Base-by-base conservation (phyloP, 2,888 invertebrate species). In the Pyrgus malvae region DNA sequence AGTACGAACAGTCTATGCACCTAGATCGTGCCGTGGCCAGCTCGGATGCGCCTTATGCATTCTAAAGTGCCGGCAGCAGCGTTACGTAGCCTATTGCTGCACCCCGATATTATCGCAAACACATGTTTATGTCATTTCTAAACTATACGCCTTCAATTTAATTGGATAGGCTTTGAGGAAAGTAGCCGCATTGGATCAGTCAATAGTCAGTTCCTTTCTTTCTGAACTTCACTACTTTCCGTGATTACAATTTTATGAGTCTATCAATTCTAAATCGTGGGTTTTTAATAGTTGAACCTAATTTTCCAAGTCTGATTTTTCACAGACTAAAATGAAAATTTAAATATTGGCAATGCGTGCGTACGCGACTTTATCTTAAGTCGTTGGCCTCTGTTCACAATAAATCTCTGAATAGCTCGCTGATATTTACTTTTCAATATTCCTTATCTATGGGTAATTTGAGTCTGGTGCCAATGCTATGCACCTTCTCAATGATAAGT, bases 371-470 rank as follows among this genome's bases (percentile, higher is more conserved):
- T 48, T 38, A 44, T 31, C 27, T 42, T 54, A 45, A 70, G 82
- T 81, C 80, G 70, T 72, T 78, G 80, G 70, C 78, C 81, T 73
- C 74, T 61, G 58, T 61, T 61, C 65, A 58, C 61, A 59, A 62
- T 63, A 69, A 70, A 72, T 71, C 67, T 69, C 64, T 69, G 65
- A 70, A 70, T 70, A 65, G 70, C 67, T 64, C 58, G 61, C 62
- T 63, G 65, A 70, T 74, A 71, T 80, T 75, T 74, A 69, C 71
- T 71, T 62, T 69, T 66, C 66, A 69, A 72, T 70, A 69, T 70
- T 70, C 68, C 68, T 63, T 59, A 63, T 57, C 62, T 69, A 66
- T 38, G 3, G 37, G 19, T 67, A 65, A 68, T 71, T 72, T 63
- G 9, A 8, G 9, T n/a, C 2, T 27, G 9, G 27, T n/a, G n/a